These are phyloP conservation scores for Syngnathus acus DNA, from an alignment of 2,797 vertebrate species.

Conservation along the genomic window DNA sequence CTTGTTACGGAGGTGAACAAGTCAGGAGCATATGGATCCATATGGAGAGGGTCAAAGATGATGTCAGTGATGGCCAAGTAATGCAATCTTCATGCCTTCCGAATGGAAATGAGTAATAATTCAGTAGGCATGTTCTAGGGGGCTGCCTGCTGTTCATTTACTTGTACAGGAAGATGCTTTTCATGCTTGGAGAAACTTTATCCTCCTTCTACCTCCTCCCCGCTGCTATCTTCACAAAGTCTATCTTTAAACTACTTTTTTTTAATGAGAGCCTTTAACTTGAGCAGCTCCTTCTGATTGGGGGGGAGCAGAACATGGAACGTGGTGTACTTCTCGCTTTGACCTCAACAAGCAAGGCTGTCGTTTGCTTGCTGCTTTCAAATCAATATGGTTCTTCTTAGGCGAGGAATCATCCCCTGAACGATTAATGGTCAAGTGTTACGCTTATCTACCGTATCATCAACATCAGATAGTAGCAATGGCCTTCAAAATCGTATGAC, in stretches of 20 bases:
- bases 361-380: neutral
- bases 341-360: neutral
- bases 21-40: conserved; percentile 24
- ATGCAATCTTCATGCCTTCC: conserved; percentile 31
- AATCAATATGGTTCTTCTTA: neutral
- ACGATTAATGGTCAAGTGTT: neutral
- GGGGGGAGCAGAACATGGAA: neutral
- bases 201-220: conserved; percentile 12
- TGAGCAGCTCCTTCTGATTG: neutral
- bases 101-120: conserved; percentile 20
- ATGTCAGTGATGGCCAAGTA: conserved; percentile 38
- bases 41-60: conserved; percentile 25
- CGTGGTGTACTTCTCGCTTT: neutral
- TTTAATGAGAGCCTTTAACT: conserved; percentile 2
- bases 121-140: conserved; percentile 28
- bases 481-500: neutral
- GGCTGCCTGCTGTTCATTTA: conserved; percentile 33
- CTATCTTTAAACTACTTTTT: conserved; percentile 3
- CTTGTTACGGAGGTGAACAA: conserved; percentile 13
- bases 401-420: neutral
- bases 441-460: neutral
- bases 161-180: conserved; percentile 39
- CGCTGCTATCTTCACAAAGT: conserved; percentile 1
- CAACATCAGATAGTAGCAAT: neutral
- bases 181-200: conserved; percentile 28